Evolutionary conservation across 2,113 vertebrate genomes (phyloP).

Genomic region (Aegithalos caudatus): DNA sequence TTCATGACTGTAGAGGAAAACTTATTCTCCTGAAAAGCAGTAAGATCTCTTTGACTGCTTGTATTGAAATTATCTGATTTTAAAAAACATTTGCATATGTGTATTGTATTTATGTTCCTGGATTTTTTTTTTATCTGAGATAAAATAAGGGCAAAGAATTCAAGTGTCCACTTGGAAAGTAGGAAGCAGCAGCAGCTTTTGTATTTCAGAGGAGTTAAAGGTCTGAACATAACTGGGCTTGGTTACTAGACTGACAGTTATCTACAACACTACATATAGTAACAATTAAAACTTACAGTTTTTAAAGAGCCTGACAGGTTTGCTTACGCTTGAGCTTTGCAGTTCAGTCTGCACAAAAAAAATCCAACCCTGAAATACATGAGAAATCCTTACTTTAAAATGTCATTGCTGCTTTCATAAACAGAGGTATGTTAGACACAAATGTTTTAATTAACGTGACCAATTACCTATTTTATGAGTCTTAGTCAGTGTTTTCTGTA

Average conservation of each 20-base stretch:
- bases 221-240: not conserved
- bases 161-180: not conserved
- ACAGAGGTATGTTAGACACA: not conserved
- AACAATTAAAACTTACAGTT: not conserved
- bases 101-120: not conserved
- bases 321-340: not conserved
- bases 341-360: not conserved
- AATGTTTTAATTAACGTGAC: not conserved
- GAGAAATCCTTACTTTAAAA: not conserved
- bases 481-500: not conserved
- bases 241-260: not conserved
- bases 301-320: not conserved
- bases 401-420: not conserved
- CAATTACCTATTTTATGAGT: not conserved
- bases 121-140: not conserved
- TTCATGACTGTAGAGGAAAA: not conserved
- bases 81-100: not conserved
- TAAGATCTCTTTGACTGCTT: not conserved
- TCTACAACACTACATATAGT: not conserved
- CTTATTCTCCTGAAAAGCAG: not conserved
- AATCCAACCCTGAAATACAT: not conserved
- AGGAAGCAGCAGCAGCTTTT: not conserved
- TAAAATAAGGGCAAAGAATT: not conserved
- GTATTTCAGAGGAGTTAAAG: not conserved
- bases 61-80: not conserved